Base-by-base conservation (phyloP, 1,140 invertebrate genomes). In the Anoplolepis gracilipes region DNA sequence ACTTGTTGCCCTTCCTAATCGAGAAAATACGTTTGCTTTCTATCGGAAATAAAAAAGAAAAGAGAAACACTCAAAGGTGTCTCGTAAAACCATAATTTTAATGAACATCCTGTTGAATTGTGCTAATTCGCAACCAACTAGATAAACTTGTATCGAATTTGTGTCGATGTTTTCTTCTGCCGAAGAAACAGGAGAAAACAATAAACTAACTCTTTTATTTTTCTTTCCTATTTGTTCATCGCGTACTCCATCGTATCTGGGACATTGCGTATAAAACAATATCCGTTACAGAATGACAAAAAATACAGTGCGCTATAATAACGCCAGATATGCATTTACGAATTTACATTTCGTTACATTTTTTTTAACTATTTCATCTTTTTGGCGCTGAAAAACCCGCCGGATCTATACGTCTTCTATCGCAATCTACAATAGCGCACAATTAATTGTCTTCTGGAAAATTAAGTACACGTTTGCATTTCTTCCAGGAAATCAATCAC, bases 401-500 rank as follows among this genome's bases (percentile, higher is more conserved):
- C 28, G 59, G 39, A 16, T 62, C n/a, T 42, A 55, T 64, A 46
- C 28, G 25, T 64, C 39, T 39, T 61, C 39, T 76, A 88, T 82
- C 5, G 46, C 46, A 49, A 81, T 46, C 42, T 42, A 2, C 11
- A 42, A 11, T 73, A 46, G 33, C 39, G 7, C 10, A 42, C 33
- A 70, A 87, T 85, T 59, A 65, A 77, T n/a, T n/a, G n/a, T n/a
- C 81, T 89, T 62, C 57, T 81, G 76, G 57, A 88, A 84, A 89
- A 88, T 84, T 33, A 73, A 88, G 59, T 42, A 72, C 4, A 19
- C 57, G 36, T 73, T 87, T 73, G 30, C 65, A 88, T 87, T 36
- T 53, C 42, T 85, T 65, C 67, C 30, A 30, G 39, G 59, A 88
- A 85, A 28, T 7, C 39, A 36, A 19, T 33, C 33, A 25, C 86